phyloP scores from a whole-genome alignment of 2,888 invertebrate genomes.

The Acleris cristana region DNA sequence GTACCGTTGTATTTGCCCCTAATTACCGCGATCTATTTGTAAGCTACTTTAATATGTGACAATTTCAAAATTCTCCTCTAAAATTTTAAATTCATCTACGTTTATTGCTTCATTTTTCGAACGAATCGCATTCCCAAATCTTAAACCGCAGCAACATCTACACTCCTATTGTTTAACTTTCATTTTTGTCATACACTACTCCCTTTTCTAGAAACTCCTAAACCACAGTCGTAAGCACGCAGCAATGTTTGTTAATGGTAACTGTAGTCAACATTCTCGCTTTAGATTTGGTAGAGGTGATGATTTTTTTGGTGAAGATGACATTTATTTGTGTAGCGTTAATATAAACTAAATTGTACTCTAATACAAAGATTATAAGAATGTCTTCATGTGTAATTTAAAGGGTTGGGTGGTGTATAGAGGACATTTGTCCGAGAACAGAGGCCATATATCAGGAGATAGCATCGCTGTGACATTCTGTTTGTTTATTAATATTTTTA shows the following conservation, averaged over 20 bases:
- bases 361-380: neutral
- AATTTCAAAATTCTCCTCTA: neutral
- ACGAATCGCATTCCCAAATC: slow-evolving; percentile 17
- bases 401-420: slow-evolving; percentile 31
- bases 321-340: neutral
- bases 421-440: slow-evolving; percentile 46
- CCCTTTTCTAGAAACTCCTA: neutral
- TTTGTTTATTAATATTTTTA: slow-evolving; percentile 49
- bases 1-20: no score
- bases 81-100: slow-evolving; percentile 19
- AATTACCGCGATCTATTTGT: no score
- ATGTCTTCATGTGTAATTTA: slow-evolving; percentile 17
- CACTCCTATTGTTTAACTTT: neutral
- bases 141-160: neutral
- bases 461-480: slow-evolving; percentile 44
- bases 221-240: neutral
- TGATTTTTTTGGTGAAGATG: slow-evolving; percentile 22
- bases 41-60: neutral
- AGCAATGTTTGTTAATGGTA: slow-evolving; percentile 34
- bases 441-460: slow-evolving; percentile 50
- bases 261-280: neutral
- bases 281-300: neutral
- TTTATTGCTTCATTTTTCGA: slow-evolving; percentile 34
- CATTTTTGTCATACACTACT: slow-evolving; percentile 3
- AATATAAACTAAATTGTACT: neutral